These are phyloP conservation scores for Drosophila tripunctata DNA, from an alignment of 2,888 invertebrate genomes.

Conservation along the genomic window DNA sequence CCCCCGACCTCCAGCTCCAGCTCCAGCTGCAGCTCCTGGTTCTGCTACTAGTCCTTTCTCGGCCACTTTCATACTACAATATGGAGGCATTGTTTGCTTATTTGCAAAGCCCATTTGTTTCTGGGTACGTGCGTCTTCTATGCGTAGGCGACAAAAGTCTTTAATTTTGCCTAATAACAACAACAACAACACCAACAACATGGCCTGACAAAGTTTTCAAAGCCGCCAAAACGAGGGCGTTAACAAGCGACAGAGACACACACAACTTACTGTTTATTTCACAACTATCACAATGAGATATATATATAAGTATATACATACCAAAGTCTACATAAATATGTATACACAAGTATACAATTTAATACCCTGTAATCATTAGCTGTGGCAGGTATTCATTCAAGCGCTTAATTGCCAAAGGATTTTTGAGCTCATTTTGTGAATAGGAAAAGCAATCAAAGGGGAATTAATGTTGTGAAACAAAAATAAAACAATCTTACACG, in stretches of 20 bases:
- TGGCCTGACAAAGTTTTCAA: slow-evolving; percentile 66
- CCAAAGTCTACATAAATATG: background rate
- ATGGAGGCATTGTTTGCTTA: slow-evolving; percentile 67
- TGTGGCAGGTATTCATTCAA: slow-evolving; percentile 11
- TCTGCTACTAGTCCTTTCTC: background rate
- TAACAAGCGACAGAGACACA: slow-evolving; percentile 74
- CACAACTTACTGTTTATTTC: slow-evolving; percentile 67
- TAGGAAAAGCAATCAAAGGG: background rate
- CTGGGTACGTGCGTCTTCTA: slow-evolving; percentile 48
- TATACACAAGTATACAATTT: background rate
- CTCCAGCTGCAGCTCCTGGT: too few relatives aligned
- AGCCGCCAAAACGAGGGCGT: slow-evolving; percentile 77
- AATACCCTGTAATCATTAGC: slow-evolving; percentile 41
- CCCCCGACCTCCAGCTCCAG: background rate
- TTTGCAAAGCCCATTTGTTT: slow-evolving; percentile 78
- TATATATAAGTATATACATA: slow-evolving; percentile 24
- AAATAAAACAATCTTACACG: background rate
- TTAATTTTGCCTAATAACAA: slow-evolving; percentile 76
- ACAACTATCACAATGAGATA: slow-evolving; percentile 58
- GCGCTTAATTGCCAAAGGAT: slow-evolving; percentile 10
- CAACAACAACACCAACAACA: slow-evolving; percentile 63
- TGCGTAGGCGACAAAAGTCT: slow-evolving; percentile 72
- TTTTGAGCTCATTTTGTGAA: background rate
- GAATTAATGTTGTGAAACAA: background rate
- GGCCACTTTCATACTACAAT: slow-evolving; percentile 6